phyloP scores from a whole-genome alignment of 1,140 invertebrate genomes.

The Brachystomella parvula region DNA sequence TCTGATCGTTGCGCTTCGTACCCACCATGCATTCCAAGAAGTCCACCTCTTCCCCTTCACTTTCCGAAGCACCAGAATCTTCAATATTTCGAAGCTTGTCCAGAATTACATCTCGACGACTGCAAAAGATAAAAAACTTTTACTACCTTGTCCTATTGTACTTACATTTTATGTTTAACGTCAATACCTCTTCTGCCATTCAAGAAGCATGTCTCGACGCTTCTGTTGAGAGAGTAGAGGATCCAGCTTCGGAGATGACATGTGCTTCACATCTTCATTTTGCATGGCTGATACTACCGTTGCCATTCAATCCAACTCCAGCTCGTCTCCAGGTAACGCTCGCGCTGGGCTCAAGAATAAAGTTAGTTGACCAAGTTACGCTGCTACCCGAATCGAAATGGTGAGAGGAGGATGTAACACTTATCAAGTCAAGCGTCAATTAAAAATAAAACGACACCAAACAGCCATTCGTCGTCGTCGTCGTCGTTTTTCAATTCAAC shows the following conservation, averaged over 20 bases:
- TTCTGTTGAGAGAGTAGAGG: conserved; percentile 20
- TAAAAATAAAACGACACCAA: no score
- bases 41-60: conserved; percentile 29
- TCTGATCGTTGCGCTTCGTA: background rate
- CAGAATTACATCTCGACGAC: conserved; percentile 28
- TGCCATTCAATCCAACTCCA: background rate
- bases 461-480: no score
- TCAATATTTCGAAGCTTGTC: conserved; percentile 35
- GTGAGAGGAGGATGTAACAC: no score
- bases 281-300: no score
- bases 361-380: no score
- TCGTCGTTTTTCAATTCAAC: no score
- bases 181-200: conserved; percentile 32
- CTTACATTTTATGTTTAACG: background rate
- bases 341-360: no score
- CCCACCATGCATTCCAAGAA: conserved; percentile 17
- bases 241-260: conserved; percentile 17
- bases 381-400: no score
- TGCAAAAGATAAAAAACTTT: conserved; percentile 16
- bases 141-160: background rate
- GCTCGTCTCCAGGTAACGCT: conserved; percentile 1
- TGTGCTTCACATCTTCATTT: background rate
- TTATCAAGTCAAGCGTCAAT: no score
- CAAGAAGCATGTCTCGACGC: conserved; percentile 19
- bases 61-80: conserved; percentile 14